Conservation (phyloP, 2,113 vertebrate genomes). For the Otocyon megalotis region DNA sequence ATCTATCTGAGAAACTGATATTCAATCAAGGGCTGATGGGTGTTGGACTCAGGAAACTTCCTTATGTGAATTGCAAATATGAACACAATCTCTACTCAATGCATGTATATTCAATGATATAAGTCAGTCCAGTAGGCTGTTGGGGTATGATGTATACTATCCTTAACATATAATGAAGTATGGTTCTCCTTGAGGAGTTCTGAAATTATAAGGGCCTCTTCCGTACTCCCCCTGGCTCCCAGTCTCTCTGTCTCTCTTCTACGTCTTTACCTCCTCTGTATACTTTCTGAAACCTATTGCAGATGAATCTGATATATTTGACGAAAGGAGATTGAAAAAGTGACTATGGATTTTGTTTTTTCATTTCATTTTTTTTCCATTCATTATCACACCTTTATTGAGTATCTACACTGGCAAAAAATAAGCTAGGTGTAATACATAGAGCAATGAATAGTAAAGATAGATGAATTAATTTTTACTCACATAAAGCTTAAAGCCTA, state of each 20-base stretch:
- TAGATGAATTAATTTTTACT: background rate
- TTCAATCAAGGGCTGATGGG: background rate
- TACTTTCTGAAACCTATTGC: background rate
- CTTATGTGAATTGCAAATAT: background rate
- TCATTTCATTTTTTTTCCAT: background rate
- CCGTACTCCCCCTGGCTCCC: background rate
- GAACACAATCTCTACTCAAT: background rate
- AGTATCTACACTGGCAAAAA: background rate
- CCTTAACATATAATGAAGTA: background rate
- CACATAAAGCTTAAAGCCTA: background rate
- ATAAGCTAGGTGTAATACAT: background rate
- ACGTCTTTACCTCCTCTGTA: background rate
- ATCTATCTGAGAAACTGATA: background rate
- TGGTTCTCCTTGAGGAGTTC: background rate
- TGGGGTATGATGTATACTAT: background rate
- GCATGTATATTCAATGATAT: background rate
- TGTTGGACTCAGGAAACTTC: background rate
- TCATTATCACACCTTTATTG: background rate
- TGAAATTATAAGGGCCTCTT: background rate
- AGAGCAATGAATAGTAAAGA: background rate
- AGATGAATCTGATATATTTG: background rate
- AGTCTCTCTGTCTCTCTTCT: background rate
- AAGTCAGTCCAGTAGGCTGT: background rate
- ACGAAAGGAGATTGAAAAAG: background rate
- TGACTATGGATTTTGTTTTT: background rate